A percentile compares a stretch with the other conserved stretches of the same genome.
Evolutionary conservation across 1,140 invertebrate genomes (phyloP).

Genomic region (Doryteuthis pealeii): DNA sequence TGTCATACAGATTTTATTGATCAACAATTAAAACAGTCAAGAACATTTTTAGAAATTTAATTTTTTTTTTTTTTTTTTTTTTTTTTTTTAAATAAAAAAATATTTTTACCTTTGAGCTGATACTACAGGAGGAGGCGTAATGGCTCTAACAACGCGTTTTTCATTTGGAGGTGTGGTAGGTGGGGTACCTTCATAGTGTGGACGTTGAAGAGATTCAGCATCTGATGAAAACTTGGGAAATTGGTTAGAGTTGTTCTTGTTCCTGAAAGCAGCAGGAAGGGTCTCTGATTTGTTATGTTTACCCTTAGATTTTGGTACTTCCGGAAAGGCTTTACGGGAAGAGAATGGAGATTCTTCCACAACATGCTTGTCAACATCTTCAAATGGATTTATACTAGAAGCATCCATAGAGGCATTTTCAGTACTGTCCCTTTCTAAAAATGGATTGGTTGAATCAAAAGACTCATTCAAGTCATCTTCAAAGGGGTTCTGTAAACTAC

Average conservation of each 20-base stretch:
- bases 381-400: slow-evolving; percentile 33
- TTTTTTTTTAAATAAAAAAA: no score
- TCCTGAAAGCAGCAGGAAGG: slow-evolving; percentile 23
- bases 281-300: slow-evolving; percentile 14
- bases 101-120: not conserved
- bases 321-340: slow-evolving; percentile 13
- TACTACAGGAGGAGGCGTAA: slow-evolving; percentile 40
- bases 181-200: slow-evolving; percentile 46
- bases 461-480: slow-evolving; percentile 13
- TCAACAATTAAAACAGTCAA: no score
- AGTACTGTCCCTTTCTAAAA: slow-evolving; percentile 6
- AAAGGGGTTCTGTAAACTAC: slow-evolving; percentile 24
- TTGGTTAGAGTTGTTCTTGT: slow-evolving; percentile 9
- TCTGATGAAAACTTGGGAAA: not conserved
- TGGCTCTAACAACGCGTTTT: slow-evolving; percentile 33
- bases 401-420: slow-evolving; percentile 13
- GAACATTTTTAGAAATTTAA: no score
- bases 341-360: slow-evolving; percentile 23
- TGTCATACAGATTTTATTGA: no score
- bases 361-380: slow-evolving; percentile 26
- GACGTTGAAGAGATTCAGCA: slow-evolving; percentile 21
- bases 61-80: no score
- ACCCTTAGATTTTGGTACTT: no score
- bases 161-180: slow-evolving; percentile 44
- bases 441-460: slow-evolving; percentile 11